These are phyloP conservation scores for Drosophila hydei DNA, from an alignment of 1,140 invertebrate species.

Conservation along the genomic window DNA sequence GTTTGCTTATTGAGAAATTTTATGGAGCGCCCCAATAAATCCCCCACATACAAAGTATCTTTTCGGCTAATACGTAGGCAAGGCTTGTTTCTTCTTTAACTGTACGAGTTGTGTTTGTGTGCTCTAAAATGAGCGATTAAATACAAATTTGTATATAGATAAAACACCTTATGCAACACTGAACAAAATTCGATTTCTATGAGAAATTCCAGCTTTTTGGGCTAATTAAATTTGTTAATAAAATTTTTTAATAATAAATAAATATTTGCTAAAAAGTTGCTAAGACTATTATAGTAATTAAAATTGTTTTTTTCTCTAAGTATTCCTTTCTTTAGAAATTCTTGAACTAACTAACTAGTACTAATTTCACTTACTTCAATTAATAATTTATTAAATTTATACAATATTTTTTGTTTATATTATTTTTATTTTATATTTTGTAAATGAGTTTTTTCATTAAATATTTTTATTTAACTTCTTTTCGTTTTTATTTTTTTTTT, in stretches of 20 bases:
- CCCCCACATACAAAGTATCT: constrained; percentile 29
- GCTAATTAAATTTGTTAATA: too few relatives aligned
- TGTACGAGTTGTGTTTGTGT: constrained; percentile 17
- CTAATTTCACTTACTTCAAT: too few relatives aligned
- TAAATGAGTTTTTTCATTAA: too few relatives aligned
- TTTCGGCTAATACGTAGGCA: constrained; percentile 55
- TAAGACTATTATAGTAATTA: too few relatives aligned
- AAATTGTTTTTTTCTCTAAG: too few relatives aligned
- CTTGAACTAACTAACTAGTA: too few relatives aligned
- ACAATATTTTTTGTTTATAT: neutral
- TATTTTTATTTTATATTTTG: neutral
- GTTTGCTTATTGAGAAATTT: constrained; percentile 77
- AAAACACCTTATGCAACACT: constrained; percentile 37
- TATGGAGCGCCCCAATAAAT: constrained; percentile 50
- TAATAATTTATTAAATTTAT: neutral
- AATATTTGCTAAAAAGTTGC: too few relatives aligned
- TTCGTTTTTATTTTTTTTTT: too few relatives aligned
- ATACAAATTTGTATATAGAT: constrained; percentile 48
- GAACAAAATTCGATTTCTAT: constrained; percentile 11
- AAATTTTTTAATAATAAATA: too few relatives aligned
- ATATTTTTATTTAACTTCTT: too few relatives aligned
- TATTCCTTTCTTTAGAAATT: too few relatives aligned
- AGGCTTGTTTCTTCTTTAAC: constrained; percentile 30
- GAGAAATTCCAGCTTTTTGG: too few relatives aligned
- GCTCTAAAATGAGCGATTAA: constrained; percentile 67